Evolutionary conservation across 2,888 invertebrate genomes (phyloP), one percentile per base, ranked within the genome.

Genomic region (Tetranychus piercei): DNA sequence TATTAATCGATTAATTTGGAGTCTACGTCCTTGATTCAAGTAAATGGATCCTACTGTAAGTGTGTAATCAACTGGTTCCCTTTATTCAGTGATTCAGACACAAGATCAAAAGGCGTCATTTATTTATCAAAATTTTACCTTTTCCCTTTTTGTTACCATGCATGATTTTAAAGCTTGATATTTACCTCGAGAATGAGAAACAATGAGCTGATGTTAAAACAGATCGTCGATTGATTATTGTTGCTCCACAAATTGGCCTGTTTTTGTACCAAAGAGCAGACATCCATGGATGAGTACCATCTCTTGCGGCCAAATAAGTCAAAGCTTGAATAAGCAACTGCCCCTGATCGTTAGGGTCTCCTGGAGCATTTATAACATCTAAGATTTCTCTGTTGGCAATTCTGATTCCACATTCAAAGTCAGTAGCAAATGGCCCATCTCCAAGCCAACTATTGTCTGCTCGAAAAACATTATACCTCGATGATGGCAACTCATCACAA

Each of bases 191-290:
- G 11, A 34, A 11, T 18, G 22, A 43, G 20, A 76, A 22, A 72
- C 76, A 76, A 23, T 76, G 76, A 11, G 76, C 74, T 11, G 76
- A 76, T 1, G 73, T 43, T 64, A 75, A 3, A 6, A 73, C 69
- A 73, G 67, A 64, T 67, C 69, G 22, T 23, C 44, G 34, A 43
- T 44, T 75, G 23, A 75, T 73, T 5, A 75, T 20, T n/a, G 66
- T 44, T n/a, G 45, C 75, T n/a, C 75, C 75, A 43, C 75, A 75
- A 67, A 75, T 73, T 22, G 72, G 72, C 8, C 23, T 44, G 15
- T 44, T 44, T n/a, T 44, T 23, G 9, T 71, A 34, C 34, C 44
- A 71, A 44, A 71, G 9, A 9, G 72, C 9, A n/a, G 72, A 8
- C 72, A 71, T 71, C 72, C 72, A 71, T 20, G 72, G 72, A 34